Base-by-base conservation (phyloP, 2,797 vertebrate species). In the Takifugu rubripes region DNA sequence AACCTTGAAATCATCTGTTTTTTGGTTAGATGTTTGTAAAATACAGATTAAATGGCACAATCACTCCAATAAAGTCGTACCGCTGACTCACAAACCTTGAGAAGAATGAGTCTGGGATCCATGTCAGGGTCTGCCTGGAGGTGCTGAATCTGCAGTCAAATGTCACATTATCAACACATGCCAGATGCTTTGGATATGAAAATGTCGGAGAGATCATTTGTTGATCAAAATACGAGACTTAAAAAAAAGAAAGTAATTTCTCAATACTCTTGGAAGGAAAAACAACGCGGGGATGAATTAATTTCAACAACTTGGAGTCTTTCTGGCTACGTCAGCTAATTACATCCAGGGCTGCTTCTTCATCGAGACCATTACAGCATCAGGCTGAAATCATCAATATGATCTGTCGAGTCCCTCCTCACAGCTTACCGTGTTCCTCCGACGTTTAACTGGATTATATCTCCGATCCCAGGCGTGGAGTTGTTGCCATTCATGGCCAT, bases 71-170 rank as follows among this genome's bases (percentile, higher is more conserved):
- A 29, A 33, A 33, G 31, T 33, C 31, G 7, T 33, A 10, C 1
- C 2, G 31, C 31, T 33, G 31, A 33, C 10, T 56, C 12, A 84
- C 87, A 81, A 90, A 98, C 97, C 97, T 99, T 71, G 97, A 99
- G 89, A 99, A 99, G 90, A 99, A 99, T 8, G 97, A 99, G 85
- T 99, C 97, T 73, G 97, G 96, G 88, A 99, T 96, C 97, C 97
- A 99, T 91, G 94, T 98, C 29, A 99, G 92, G 42, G 97, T 99
- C 86, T 99, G 97, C 72, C 95, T 94, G 75, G 97, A 99, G 64
- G 97, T 99, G 89, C 96, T 95, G 88, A 99, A 99, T 74, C 97
- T 99, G 71, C 64, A 85, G 59, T 0, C 47, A 11, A 10, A 57
- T 62, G 31, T 33, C 49, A 74, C 44, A 71, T 1, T 16, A 50